Base-by-base conservation (phyloP, 1,140 invertebrate genomes). In the Euura lappo region DNA sequence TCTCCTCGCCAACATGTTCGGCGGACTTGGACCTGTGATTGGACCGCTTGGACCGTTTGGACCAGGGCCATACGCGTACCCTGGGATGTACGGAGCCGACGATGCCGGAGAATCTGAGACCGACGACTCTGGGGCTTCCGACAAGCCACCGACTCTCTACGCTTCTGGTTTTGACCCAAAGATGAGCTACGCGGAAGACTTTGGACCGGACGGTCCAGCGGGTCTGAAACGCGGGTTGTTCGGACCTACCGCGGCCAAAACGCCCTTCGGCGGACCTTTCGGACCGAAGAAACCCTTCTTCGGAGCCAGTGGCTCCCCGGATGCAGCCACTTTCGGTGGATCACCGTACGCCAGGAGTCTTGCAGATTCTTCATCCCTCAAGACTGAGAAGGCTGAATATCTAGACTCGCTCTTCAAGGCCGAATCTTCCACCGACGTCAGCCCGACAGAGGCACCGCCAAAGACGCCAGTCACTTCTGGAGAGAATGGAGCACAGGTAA, bases 1-100 rank as follows among this genome's bases (percentile, higher is more conserved):
- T 68, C 70, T 84, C 65, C 13, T 85, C 45, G 79, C 64, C 42
- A 84, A 85, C 43, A 68, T 84, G 2, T 84, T 86, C 65, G 79
- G 79, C 44, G 79, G 81, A 43, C 28, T 79, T 3, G 75, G 76
- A 64, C 75, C 81, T 28, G 73, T 70, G 3, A 11, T 60, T 8
- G 10, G 46, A 72, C 70, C 67, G 64, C 51, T 44, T 73, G 4
- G 28, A 13, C 8, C 44, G 0, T 42, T 45, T 4, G n/a, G 28
- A 11, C 6, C 6, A 11, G 66, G 28, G 28, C 72, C 71, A 3
- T 42, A 46, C 43, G 10, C 10, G 8, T 8, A 3, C 3, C 11
- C 69, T 67, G 11, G 6, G 69, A 65, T 78, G 4, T 77, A 79
- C n/a, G 70, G n/a, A 47, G 3, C 72, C 11, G 66, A 47, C 13